Conservation (phyloP, 1,140 invertebrate genomes). For the Scaptomyza pallida region DNA sequence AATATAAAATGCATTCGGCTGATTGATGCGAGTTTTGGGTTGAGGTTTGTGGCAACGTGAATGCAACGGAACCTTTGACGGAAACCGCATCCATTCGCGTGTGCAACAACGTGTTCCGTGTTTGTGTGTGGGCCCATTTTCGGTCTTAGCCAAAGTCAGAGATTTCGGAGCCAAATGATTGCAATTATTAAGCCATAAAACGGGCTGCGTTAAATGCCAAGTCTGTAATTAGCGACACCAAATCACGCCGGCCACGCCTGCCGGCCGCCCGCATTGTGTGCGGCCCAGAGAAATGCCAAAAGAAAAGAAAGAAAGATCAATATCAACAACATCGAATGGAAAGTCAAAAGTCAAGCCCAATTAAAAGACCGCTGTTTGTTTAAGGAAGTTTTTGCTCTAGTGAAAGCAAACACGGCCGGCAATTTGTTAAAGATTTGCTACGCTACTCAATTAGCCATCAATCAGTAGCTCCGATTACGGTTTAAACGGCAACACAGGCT, state of each 20-base stretch:
- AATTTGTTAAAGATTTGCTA: slow-evolving; percentile 76
- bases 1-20: slow-evolving; percentile 15
- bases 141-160: slow-evolving; percentile 37
- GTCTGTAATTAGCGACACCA: slow-evolving; percentile 82
- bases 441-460: slow-evolving; percentile 60
- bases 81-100: slow-evolving; percentile 19
- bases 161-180: slow-evolving; percentile 51
- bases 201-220: slow-evolving; percentile 61
- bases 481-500: neutral
- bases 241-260: slow-evolving; percentile 63
- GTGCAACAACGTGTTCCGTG: slow-evolving; percentile 19
- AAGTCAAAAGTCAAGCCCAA: slow-evolving; percentile 29
- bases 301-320: slow-evolving; percentile 30
- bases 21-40: slow-evolving; percentile 48
- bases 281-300: slow-evolving; percentile 34
- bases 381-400: slow-evolving; percentile 59
- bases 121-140: slow-evolving; percentile 40
- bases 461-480: slow-evolving; percentile 71
- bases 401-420: slow-evolving; percentile 43
- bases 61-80: slow-evolving; percentile 8
- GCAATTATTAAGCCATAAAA: slow-evolving; percentile 82
- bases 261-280: slow-evolving; percentile 50
- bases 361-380: slow-evolving; percentile 62
- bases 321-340: slow-evolving; percentile 7
- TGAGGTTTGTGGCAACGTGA: neutral